Evolutionary conservation across 2,113 vertebrate genomes (phyloP), one percentile per base, ranked within the genome.

Genomic region (Chamaetylas fuelleborni): DNA sequence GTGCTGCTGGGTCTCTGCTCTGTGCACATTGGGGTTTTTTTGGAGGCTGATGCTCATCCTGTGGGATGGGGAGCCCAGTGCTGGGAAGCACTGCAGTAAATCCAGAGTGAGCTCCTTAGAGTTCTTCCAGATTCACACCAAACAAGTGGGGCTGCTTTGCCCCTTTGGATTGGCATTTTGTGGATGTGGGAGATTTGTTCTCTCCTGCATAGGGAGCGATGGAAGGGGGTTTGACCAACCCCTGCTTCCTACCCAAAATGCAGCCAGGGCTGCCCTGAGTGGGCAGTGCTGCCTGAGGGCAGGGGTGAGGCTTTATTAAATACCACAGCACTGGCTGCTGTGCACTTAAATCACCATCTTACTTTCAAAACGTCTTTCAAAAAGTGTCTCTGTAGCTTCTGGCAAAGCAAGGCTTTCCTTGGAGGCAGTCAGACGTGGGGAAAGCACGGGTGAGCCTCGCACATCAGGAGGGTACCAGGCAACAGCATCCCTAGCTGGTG

Each of bases 381-480:
- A 47, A 85, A 48, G 51, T 12, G 29, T 38, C n/a, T 40, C 8
- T 4, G 26, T 40, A 31, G 40, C 65, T 65, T 25, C 5, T 28
- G 22, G 61, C 34, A 11, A 40, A 42, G 43, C 24, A 34, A 42
- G 20, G 14, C 8, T 69, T 86, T 40, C 22, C 10, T n/a, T 20
- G 67, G 9, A 33, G 20, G 48, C 29, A 40, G n/a, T 22, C 1
- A 5, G 36, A 31, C 0, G 2, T 56, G 84, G 51, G 40, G 34
- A 85, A 43, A 29, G 51, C 14, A 0, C 0, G 0, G 18, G 48
- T 1, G 23, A 58, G 29, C 43, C 5, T 5, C 3, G 38, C 2
- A 2, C 0, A 0, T 9, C 2, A 2, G 43, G 42, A 58, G 54
- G 48, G 19, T 6, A 3, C n/a, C 15, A 0, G 1, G 14, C 0